phyloP scores from a whole-genome alignment of 2,797 vertebrate genomes.

The Okamejei kenojei region DNA sequence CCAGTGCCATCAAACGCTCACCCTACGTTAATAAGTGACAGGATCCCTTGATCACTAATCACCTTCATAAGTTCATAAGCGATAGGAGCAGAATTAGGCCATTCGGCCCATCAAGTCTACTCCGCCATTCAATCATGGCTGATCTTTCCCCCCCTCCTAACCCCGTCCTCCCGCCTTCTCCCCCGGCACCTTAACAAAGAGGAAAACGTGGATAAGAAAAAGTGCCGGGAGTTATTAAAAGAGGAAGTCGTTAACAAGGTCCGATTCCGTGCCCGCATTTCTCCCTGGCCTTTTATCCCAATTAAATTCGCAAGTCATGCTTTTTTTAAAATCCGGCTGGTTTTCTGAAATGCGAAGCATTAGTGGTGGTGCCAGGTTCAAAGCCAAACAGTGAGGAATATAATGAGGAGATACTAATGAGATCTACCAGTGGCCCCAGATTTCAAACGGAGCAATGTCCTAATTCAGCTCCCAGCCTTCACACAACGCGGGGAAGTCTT shows the following conservation, averaged over 20 bases:
- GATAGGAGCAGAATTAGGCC: no score
- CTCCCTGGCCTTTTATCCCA: background rate
- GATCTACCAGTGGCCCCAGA: background rate
- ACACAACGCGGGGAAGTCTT: background rate
- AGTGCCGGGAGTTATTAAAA: background rate
- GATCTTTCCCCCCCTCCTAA: no score
- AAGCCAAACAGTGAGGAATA: slow-evolving; percentile 9
- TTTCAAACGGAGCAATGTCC: background rate
- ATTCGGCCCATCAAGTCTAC: no score
- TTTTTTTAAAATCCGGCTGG: no score
- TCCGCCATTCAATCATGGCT: no score
- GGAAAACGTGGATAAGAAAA: no score
- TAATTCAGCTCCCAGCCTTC: background rate
- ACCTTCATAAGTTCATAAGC: no score
- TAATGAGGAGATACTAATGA: slow-evolving; percentile 30
- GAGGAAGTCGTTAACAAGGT: background rate
- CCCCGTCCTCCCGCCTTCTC: no score
- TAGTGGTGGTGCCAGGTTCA: background rate
- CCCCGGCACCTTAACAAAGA: background rate
- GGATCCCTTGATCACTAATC: no score
- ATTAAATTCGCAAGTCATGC: slow-evolving; percentile 24
- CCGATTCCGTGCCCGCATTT: background rate
- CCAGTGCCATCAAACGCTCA: no score
- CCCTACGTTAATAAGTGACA: no score
- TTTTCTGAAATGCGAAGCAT: slow-evolving; percentile 11